Conservation (phyloP, 1,140 invertebrate genomes). For the Pantala flavescens region DNA sequence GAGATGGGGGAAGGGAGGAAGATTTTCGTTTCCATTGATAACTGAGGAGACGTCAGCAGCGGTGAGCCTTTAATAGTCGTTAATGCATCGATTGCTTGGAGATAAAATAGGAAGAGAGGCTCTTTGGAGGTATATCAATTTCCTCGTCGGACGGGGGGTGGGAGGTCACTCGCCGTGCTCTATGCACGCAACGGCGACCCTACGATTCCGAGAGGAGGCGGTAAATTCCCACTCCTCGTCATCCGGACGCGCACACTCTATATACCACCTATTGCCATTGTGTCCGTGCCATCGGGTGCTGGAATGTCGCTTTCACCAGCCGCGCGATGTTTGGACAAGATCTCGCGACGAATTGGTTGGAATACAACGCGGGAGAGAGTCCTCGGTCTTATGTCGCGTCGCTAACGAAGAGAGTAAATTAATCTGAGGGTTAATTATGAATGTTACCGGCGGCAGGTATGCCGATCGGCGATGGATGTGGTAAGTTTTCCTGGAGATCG, state of each 20-base stretch:
- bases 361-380: too few relatives aligned
- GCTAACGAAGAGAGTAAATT: too few relatives aligned
- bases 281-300: too few relatives aligned
- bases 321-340: too few relatives aligned
- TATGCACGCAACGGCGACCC: background rate
- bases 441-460: too few relatives aligned
- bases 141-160: background rate
- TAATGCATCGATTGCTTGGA: background rate
- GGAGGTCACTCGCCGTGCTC: background rate
- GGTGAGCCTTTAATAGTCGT: background rate
- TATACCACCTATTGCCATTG: too few relatives aligned
- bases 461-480: too few relatives aligned
- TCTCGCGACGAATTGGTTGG: too few relatives aligned
- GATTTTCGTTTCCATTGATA: conserved; percentile 10
- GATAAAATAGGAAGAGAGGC: background rate
- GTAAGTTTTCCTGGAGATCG: too few relatives aligned
- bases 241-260: background rate
- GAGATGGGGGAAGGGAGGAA: background rate
- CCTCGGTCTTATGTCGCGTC: too few relatives aligned
- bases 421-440: too few relatives aligned
- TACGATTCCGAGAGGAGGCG: background rate
- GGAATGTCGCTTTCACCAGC: too few relatives aligned
- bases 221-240: background rate
- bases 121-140: background rate
- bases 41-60: background rate